A percentile compares a stretch with the other conserved stretches of the same genome.
Evolutionary conservation across 1,140 invertebrate species (phyloP).

Genomic region (Lineus longissimus): DNA sequence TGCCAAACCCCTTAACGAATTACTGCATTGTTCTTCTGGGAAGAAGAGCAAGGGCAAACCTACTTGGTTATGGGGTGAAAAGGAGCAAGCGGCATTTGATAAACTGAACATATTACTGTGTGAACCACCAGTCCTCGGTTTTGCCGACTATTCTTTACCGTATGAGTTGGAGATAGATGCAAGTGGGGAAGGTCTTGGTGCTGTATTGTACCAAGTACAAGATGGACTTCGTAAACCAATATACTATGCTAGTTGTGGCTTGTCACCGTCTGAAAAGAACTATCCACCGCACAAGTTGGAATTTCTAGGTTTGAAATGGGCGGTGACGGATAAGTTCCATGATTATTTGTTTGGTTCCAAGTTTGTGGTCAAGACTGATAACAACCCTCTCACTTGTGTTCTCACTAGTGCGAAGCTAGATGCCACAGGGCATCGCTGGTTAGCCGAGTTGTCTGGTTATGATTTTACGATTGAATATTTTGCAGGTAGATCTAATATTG

Average conservation of each 20-base stretch:
- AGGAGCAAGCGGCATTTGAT: slow-evolving; percentile 19
- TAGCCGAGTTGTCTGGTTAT: no score
- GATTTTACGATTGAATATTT: no score
- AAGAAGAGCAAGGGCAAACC: slow-evolving; percentile 19
- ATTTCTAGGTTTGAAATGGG: slow-evolving; percentile 21
- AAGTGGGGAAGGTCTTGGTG: slow-evolving; percentile 25
- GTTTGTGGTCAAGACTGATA: no score
- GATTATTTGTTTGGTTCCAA: slow-evolving; percentile 25
- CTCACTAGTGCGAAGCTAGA: no score
- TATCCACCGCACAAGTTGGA: slow-evolving; percentile 18
- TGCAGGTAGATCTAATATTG: no score
- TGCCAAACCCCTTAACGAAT: slow-evolving; percentile 24
- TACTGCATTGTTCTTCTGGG: slow-evolving; percentile 15
- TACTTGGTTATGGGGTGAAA: neutral
- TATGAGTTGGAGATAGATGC: slow-evolving; percentile 29
- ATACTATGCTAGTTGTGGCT: slow-evolving; percentile 19
- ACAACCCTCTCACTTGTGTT: no score
- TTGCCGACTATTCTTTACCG: slow-evolving; percentile 17
- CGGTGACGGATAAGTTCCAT: slow-evolving; percentile 16
- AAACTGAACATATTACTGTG: slow-evolving; percentile 19
- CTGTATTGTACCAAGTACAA: slow-evolving; percentile 30
- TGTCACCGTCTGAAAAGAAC: slow-evolving; percentile 19
- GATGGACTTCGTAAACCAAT: slow-evolving; percentile 21
- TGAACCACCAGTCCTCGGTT: slow-evolving; percentile 22
- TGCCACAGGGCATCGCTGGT: no score